These are phyloP conservation scores for Acrocephalus kingi DNA, from an alignment of 2,113 vertebrate genomes.

Conservation along the genomic window DNA sequence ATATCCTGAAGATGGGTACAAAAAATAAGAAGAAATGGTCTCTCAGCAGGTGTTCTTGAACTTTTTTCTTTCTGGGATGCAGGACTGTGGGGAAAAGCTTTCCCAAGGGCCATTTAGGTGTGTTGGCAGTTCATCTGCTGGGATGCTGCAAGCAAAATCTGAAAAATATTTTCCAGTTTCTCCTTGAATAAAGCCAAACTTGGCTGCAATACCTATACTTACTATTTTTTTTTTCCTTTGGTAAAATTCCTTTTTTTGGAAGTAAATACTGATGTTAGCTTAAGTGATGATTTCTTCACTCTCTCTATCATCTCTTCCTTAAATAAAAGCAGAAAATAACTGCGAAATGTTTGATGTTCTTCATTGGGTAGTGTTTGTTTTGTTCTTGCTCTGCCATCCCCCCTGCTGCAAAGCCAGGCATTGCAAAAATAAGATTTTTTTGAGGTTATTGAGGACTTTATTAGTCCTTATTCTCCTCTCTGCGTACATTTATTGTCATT, in stretches of 20 bases:
- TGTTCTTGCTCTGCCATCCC: neutral
- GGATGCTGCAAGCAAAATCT: neutral
- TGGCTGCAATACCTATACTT: neutral
- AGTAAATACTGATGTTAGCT: neutral
- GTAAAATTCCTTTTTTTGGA: neutral
- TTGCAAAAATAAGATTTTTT: neutral
- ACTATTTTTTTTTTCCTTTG: neutral
- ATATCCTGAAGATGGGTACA: neutral
- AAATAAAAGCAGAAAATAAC: slow-evolving; percentile 5
- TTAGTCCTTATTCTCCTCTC: neutral
- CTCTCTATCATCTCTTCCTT: neutral
- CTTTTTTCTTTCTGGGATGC: neutral
- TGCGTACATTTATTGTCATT: neutral
- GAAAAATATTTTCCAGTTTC: neutral
- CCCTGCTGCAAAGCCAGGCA: neutral
- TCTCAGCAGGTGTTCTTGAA: neutral
- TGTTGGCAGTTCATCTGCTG: neutral
- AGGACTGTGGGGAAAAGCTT: neutral
- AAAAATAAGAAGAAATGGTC: neutral
- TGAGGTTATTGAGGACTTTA: neutral
- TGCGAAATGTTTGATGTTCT: neutral
- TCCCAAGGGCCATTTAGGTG: neutral
- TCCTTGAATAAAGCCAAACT: neutral
- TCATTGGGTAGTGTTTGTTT: neutral
- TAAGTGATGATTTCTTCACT: neutral